Conservation (phyloP, 1,140 invertebrate genomes). For the Sinonovacula constricta region DNA sequence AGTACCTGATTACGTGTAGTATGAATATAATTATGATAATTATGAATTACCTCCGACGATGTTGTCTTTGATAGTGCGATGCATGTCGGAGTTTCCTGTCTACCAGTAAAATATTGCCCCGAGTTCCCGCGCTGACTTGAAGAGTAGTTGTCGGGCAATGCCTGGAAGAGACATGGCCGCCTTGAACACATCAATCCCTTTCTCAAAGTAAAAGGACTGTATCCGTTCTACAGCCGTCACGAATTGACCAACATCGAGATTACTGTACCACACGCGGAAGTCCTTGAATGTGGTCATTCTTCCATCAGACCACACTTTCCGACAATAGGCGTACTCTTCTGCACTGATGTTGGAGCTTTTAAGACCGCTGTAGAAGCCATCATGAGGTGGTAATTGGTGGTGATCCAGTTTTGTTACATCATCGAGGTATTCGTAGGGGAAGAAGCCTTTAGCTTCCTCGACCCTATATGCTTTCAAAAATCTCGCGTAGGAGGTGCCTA, state of each 20-base stretch:
- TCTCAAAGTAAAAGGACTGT: too few relatives aligned
- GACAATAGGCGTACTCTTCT: too few relatives aligned
- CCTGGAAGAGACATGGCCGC: conserved; percentile 45
- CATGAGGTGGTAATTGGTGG: conserved; percentile 1
- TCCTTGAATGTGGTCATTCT: conserved; percentile 49
- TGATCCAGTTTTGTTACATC: conserved; percentile 29
- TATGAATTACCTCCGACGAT: too few relatives aligned
- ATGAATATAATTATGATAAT: too few relatives aligned
- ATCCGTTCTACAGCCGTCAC: too few relatives aligned
- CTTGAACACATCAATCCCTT: conserved; percentile 51
- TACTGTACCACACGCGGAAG: conserved; percentile 56
- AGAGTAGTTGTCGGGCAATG: too few relatives aligned
- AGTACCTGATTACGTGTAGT: too few relatives aligned
- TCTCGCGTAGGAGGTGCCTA: conserved; percentile 27
- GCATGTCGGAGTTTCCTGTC: not conserved
- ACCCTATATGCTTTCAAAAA: conserved; percentile 49
- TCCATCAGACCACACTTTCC: conserved; percentile 41
- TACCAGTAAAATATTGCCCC: conserved; percentile 49
- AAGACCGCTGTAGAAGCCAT: conserved; percentile 48
- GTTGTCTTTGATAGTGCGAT: too few relatives aligned
- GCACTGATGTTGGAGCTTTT: conserved; percentile 50
- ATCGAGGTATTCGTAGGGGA: conserved; percentile 57
- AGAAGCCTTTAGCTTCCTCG: too few relatives aligned
- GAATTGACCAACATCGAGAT: conserved; percentile 51
- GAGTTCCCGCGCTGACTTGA: too few relatives aligned